Conservation (phyloP, 1,140 invertebrate species). For the Homarus americanus region DNA sequence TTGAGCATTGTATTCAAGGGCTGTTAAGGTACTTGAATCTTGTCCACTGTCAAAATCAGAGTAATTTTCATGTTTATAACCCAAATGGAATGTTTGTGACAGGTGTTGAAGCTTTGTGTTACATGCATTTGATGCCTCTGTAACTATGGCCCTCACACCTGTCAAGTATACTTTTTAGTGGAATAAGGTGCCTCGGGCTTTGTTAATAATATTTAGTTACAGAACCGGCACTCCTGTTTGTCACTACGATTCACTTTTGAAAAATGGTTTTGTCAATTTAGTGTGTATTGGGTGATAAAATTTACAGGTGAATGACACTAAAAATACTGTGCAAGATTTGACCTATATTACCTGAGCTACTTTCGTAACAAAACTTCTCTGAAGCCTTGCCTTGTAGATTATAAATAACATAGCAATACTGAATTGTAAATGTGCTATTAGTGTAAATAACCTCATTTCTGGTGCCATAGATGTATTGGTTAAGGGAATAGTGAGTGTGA, state of each 20-base stretch:
- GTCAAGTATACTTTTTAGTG: neutral
- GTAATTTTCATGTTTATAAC: neutral
- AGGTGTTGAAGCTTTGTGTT: neutral
- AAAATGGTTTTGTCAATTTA: neutral
- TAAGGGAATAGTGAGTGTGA: constrained; percentile 25
- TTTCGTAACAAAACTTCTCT: constrained; percentile 18
- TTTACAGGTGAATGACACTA: neutral
- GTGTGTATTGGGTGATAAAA: neutral
- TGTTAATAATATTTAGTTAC: neutral
- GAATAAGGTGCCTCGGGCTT: neutral
- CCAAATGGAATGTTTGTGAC: neutral
- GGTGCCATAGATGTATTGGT: constrained; percentile 54
- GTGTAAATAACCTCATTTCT: constrained; percentile 44
- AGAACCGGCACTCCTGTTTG: neutral
- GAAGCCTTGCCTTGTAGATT: constrained; percentile 50
- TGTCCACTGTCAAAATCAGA: neutral
- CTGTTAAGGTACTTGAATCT: neutral
- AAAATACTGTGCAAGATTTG: neutral
- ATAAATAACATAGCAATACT: constrained; percentile 38
- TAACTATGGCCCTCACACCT: neutral
- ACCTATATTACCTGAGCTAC: constrained; percentile 10
- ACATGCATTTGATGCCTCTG: neutral
- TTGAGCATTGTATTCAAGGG: neutral
- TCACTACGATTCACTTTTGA: neutral
- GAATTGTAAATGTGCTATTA: constrained; percentile 54